Conservation (phyloP, 2,888 invertebrate species). For the Drosophila kokeensis region DNA sequence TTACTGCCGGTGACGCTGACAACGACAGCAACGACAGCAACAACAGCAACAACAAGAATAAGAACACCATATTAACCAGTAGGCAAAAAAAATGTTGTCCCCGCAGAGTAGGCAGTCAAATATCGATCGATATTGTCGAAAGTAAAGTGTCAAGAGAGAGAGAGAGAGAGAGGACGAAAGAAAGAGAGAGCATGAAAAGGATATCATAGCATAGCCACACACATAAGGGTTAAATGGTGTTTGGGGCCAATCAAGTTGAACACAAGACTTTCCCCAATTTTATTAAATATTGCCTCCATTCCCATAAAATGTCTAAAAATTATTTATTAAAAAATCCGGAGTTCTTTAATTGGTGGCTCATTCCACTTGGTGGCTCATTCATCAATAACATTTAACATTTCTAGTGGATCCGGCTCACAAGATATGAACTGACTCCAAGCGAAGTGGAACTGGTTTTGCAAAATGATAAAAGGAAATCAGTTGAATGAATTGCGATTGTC, state of each 20-base stretch:
- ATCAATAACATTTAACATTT: not conserved
- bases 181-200: not conserved
- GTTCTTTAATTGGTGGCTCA: not conserved
- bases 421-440: not conserved
- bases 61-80: slow-evolving; percentile 26
- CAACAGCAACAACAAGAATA: slow-evolving; percentile 5
- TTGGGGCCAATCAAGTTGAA: not conserved
- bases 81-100: slow-evolving; percentile 31
- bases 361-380: not conserved
- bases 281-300: not conserved
- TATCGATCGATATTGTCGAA: slow-evolving; percentile 74
- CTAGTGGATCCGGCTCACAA: not conserved
- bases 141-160: slow-evolving; percentile 20
- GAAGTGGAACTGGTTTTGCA: not conserved
- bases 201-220: not conserved
- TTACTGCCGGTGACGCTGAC: slow-evolving; percentile 51
- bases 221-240: not conserved
- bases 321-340: not conserved
- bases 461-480: not conserved
- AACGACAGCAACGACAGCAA: slow-evolving; percentile 23
- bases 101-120: slow-evolving; percentile 63
- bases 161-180: not conserved
- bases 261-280: not conserved
- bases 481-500: not conserved
- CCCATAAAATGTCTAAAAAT: not conserved